phyloP scores from a whole-genome alignment of 2,113 vertebrate species.

The Cisticola juncidis region DNA sequence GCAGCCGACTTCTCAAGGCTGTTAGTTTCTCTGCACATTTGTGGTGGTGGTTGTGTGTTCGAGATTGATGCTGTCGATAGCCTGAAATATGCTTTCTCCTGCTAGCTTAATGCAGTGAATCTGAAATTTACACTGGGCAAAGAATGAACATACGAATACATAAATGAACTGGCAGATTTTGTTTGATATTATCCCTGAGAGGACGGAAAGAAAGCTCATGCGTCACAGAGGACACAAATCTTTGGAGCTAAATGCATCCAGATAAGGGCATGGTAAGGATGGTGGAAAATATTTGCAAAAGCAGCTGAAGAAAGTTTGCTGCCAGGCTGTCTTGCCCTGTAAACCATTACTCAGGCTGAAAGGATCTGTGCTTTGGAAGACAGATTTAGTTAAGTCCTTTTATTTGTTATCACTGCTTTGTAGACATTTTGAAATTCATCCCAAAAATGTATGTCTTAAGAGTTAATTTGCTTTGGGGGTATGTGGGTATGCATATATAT shows the following conservation, averaged over 20 bases:
- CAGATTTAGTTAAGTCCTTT: background rate
- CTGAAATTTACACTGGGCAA: background rate
- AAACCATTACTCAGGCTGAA: background rate
- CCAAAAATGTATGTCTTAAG: background rate
- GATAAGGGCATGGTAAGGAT: background rate
- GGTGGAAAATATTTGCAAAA: slow-evolving; percentile 21
- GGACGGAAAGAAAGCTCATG: background rate
- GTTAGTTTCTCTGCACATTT: background rate
- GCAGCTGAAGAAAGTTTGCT: background rate
- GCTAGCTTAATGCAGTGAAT: background rate
- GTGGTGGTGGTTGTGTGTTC: background rate
- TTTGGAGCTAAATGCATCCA: background rate
- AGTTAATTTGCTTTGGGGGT: background rate
- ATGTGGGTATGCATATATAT: background rate
- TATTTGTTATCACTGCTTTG: background rate
- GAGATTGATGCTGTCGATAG: fast-evolving
- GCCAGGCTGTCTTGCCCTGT: background rate
- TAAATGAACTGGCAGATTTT: background rate
- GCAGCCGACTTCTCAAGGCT: background rate
- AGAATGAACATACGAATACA: background rate
- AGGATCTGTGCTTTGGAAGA: background rate
- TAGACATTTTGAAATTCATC: background rate
- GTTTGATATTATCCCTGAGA: background rate
- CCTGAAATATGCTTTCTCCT: background rate
- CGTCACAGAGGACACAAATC: background rate